These are phyloP conservation scores for Stenoptilia bipunctidactyla DNA, from an alignment of 2,888 invertebrate species.

Conservation along the genomic window DNA sequence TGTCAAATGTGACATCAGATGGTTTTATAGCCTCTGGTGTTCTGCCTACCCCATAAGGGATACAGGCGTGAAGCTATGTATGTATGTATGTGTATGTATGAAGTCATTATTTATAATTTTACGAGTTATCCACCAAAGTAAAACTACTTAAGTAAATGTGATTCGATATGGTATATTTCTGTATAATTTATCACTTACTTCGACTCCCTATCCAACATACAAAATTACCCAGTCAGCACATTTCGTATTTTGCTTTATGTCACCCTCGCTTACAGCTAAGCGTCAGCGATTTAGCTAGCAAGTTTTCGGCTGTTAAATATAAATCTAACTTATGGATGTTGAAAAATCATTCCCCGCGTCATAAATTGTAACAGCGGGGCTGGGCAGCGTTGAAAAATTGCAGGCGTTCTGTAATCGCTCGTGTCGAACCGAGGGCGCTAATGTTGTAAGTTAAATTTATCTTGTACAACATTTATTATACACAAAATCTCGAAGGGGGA, in stretches of 20 bases:
- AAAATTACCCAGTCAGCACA: conserved; percentile 10
- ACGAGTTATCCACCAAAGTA: too few species aligned
- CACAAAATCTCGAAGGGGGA: background rate
- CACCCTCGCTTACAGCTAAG: conserved; percentile 15
- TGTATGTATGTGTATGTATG: too few species aligned
- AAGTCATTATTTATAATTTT: too few species aligned
- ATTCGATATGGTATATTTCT: too few species aligned
- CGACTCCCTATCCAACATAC: background rate
- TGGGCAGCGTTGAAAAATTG: conserved; percentile 59
- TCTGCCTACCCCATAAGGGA: too few species aligned
- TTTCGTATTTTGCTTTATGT: conserved; percentile 12
- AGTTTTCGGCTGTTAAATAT: conserved; percentile 50
- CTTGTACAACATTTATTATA: conserved; percentile 53
- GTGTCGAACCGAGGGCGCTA: conserved; percentile 57
- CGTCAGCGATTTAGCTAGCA: conserved; percentile 31
- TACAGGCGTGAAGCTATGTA: too few species aligned
- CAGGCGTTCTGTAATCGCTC: conserved; percentile 50
- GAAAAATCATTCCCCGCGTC: conserved; percentile 62
- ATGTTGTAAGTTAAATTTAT: conserved; percentile 59
- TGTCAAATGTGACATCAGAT: too few species aligned
- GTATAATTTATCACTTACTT: too few species aligned
- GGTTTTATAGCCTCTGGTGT: too few species aligned
- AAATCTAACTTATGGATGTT: conserved; percentile 59
- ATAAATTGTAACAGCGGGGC: conserved; percentile 58
- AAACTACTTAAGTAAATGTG: too few species aligned